phyloP scores from a whole-genome alignment of 2,113 vertebrate species.

The Motacilla tschutschensis region DNA sequence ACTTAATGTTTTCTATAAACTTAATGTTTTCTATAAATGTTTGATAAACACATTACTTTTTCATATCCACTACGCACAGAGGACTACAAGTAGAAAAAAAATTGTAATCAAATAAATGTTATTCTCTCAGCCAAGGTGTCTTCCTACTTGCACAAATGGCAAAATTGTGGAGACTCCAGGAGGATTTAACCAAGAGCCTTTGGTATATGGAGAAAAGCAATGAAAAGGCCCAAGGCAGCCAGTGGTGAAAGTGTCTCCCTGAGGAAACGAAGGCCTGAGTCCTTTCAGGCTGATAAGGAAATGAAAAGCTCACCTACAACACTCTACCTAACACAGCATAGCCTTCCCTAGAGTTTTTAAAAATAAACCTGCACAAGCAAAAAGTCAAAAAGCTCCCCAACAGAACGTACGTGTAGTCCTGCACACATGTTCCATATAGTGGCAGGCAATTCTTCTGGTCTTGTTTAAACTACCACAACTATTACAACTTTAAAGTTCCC shows the following conservation, averaged over 20 bases:
- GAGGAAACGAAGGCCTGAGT: neutral
- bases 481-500: neutral
- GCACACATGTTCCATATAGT: fast-evolving
- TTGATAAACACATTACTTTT: neutral
- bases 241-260: neutral
- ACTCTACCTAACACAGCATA: neutral
- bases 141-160: neutral
- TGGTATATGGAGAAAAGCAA: neutral
- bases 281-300: neutral
- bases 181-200: neutral
- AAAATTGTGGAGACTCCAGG: neutral
- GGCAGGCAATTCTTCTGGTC: neutral
- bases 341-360: neutral
- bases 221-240: neutral
- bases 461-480: neutral
- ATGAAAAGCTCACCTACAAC: neutral
- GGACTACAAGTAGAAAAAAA: neutral
- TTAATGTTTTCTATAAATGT: neutral
- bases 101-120: neutral
- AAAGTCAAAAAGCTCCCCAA: neutral
- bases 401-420: fast-evolving
- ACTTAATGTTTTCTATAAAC: neutral
- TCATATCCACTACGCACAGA: neutral
- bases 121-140: neutral
- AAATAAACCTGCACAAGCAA: neutral